phyloP scores from a whole-genome alignment of 92 coral and sea anemone species.

The Palythoa grandiflora region DNA sequence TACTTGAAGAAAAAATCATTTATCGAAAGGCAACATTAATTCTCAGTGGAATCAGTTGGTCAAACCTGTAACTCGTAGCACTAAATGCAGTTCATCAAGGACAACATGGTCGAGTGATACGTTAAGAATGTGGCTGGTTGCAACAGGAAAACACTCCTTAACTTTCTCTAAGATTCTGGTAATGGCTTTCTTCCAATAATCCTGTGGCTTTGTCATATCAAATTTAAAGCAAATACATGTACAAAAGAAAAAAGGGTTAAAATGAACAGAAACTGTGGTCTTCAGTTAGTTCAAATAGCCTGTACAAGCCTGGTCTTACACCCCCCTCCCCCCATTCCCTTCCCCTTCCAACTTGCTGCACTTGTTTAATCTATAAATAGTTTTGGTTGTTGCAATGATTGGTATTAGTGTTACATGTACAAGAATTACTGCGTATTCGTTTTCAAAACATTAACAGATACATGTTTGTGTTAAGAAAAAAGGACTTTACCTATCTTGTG shows the following conservation, averaged over 20 bases:
- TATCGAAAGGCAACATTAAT: background rate
- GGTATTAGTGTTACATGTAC: background rate
- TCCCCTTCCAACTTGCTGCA: background rate
- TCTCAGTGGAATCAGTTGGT: too few species aligned
- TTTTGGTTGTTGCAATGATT: background rate
- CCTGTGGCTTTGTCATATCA: conserved; percentile 63
- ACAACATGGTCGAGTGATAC: conserved; percentile 60
- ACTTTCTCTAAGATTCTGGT: conserved; percentile 40
- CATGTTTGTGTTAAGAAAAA: background rate
- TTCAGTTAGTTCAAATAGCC: conserved; percentile 9
- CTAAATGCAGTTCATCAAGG: conserved; percentile 64
- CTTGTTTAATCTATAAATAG: background rate
- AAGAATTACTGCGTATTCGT: background rate
- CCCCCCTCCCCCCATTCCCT: background rate
- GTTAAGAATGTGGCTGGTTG: conserved; percentile 51
- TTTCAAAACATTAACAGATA: conserved; percentile 1
- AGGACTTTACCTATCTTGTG: conserved; percentile 1
- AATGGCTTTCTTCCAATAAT: conserved; percentile 36
- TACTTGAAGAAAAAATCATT: background rate
- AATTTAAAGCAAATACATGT: conserved; percentile 3
- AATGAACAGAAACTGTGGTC: background rate
- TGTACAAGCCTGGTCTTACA: background rate
- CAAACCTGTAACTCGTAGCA: conserved; percentile 55
- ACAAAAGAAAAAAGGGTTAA: too few species aligned
- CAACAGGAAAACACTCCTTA: conserved; percentile 46